Evolutionary conservation across 2,797 vertebrate genomes (phyloP).

Genomic region (Zalophus californianus): DNA sequence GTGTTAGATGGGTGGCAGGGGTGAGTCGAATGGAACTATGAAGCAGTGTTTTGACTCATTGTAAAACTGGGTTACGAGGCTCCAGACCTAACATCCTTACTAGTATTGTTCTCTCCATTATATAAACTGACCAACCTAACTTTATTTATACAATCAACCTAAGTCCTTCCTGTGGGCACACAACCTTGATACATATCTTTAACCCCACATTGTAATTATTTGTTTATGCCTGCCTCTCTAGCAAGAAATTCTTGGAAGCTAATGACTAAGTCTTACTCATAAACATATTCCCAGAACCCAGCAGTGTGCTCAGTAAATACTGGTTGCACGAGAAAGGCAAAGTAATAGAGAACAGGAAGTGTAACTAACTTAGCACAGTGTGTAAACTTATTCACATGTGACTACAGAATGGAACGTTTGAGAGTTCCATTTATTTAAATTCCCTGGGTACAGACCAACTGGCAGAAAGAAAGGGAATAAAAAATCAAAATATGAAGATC

Average conservation of each 20-base stretch:
- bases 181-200: conserved; percentile 1
- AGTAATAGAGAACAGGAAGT: background rate
- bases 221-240: conserved; percentile 50
- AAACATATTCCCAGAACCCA: background rate
- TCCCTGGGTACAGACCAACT: background rate
- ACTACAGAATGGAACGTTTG: background rate
- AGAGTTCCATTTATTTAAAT: conserved; percentile 42
- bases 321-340: background rate
- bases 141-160: background rate
- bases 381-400: background rate
- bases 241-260: conserved; percentile 57
- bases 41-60: background rate
- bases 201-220: conserved; percentile 14
- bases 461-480: conserved; percentile 10
- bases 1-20: background rate
- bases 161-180: conserved; percentile 15
- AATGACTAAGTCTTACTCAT: conserved; percentile 51
- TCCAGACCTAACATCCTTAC: background rate
- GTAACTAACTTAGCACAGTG: background rate
- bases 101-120: background rate
- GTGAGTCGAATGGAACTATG: background rate
- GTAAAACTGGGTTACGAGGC: background rate
- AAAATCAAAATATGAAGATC: conserved; percentile 30
- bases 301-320: background rate
- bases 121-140: background rate